Conservation (phyloP, 2,113 vertebrate genomes). For the Galemys pyrenaicus region DNA sequence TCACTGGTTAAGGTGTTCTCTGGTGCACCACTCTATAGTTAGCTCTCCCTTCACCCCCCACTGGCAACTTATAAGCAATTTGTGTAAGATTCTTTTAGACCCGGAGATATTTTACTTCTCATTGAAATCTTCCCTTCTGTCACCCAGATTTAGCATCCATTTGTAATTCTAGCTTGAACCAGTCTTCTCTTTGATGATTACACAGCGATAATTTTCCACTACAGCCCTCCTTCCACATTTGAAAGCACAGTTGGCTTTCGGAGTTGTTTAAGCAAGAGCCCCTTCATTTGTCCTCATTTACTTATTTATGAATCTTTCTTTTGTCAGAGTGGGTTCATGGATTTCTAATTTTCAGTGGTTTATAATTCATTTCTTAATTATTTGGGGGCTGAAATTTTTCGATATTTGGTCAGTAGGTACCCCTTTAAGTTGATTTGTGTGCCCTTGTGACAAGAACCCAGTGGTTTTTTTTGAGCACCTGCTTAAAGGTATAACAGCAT, state of each 20-base stretch:
- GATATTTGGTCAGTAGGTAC: neutral
- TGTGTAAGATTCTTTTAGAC: neutral
- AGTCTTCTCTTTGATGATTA: neutral
- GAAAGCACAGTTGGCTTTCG: neutral
- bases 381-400: neutral
- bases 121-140: neutral
- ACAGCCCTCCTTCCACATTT: neutral
- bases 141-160: neutral
- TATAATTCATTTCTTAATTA: neutral
- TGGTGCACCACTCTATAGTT: neutral
- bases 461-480: neutral
- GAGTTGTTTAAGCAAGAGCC: neutral
- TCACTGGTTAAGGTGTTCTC: neutral
- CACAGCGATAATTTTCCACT: neutral
- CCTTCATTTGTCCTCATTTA: neutral
- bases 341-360: neutral
- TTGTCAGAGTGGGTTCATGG: neutral
- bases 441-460: neutral
- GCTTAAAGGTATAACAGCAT: neutral
- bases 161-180: neutral
- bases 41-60: neutral
- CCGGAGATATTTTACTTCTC: neutral
- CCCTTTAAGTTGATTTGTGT: neutral
- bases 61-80: neutral
- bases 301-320: neutral